Percentiles rank a stretch among this genome's conserved stretches.
Conservation (phyloP, 2,888 invertebrate genomes). For the Heterodera filipjevi region DNA sequence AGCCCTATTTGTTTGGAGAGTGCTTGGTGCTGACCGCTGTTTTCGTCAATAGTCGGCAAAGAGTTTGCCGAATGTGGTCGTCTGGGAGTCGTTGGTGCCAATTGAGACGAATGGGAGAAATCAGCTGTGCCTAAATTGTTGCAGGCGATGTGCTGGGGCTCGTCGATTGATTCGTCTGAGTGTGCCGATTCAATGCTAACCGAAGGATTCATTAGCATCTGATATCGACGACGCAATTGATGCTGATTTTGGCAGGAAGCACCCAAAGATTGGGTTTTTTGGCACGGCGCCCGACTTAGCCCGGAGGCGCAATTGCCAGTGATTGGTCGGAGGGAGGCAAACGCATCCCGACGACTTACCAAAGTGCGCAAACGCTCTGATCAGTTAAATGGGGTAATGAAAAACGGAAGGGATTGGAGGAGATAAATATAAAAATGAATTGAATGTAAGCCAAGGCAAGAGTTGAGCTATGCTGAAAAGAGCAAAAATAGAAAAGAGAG, state of each 20-base stretch:
- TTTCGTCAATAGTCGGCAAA: slow-evolving; percentile 13
- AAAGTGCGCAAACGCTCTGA: not conserved
- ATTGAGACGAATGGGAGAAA: not conserved
- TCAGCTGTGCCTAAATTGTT: not conserved
- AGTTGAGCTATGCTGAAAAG: no score
- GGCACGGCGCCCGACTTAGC: not conserved
- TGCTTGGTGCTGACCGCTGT: slow-evolving; percentile 8
- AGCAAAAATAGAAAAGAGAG: not conserved
- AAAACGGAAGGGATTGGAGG: not conserved
- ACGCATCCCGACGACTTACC: slow-evolving; percentile 7
- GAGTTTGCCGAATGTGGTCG: slow-evolving; percentile 13
- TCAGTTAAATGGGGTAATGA: not conserved
- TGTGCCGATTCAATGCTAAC: slow-evolving; percentile 22
- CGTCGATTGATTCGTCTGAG: slow-evolving; percentile 7
- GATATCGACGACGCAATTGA: not conserved
- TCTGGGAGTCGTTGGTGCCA: not conserved
- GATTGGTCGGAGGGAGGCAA: not conserved
- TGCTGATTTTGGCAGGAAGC: not conserved
- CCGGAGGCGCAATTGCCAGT: not conserved
- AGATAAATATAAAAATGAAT: not conserved
- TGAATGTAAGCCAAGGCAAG: no score
- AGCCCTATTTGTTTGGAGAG: not conserved
- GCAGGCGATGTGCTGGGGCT: not conserved
- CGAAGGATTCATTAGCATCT: not conserved
- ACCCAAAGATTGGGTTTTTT: slow-evolving; percentile 5